These are phyloP conservation scores for Sinhomidia bicolor DNA, from an alignment of 2,888 invertebrate species.

Conservation along the genomic window DNA sequence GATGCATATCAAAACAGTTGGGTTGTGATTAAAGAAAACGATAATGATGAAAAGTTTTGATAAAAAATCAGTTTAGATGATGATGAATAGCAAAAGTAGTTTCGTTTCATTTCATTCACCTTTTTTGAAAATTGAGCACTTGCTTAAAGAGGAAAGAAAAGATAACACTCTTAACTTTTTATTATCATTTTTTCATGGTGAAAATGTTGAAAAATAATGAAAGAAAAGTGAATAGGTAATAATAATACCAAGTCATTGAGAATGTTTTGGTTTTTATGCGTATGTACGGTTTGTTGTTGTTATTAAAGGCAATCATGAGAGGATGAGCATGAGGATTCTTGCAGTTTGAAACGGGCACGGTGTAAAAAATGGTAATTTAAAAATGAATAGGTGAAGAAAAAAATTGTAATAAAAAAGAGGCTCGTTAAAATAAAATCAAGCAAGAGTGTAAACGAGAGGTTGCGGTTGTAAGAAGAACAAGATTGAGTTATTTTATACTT, in stretches of 20 bases:
- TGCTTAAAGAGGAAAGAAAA: neutral
- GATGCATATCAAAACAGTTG: neutral
- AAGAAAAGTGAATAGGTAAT: neutral
- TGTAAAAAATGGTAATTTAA: neutral
- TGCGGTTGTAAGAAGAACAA: neutral
- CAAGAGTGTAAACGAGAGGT: conserved; percentile 9
- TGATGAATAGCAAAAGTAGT: neutral
- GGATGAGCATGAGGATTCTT: neutral
- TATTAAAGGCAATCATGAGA: neutral
- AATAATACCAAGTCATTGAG: neutral
- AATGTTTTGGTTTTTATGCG: neutral
- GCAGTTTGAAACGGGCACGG: no score
- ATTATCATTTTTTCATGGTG: neutral
- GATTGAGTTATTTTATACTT: conserved; percentile 16
- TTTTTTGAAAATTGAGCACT: no score
- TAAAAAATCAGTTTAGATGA: no score
- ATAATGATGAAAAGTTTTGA: no score
- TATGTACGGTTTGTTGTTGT: neutral
- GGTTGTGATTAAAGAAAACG: neutral
- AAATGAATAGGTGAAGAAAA: neutral
- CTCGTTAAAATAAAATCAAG: conserved; percentile 18
- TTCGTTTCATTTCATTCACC: conserved; percentile 3
- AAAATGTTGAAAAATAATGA: neutral
- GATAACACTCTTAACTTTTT: neutral
- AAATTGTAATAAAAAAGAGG: neutral